phyloP scores from a whole-genome alignment of 2,113 vertebrate genomes.

The Origma solitaria region DNA sequence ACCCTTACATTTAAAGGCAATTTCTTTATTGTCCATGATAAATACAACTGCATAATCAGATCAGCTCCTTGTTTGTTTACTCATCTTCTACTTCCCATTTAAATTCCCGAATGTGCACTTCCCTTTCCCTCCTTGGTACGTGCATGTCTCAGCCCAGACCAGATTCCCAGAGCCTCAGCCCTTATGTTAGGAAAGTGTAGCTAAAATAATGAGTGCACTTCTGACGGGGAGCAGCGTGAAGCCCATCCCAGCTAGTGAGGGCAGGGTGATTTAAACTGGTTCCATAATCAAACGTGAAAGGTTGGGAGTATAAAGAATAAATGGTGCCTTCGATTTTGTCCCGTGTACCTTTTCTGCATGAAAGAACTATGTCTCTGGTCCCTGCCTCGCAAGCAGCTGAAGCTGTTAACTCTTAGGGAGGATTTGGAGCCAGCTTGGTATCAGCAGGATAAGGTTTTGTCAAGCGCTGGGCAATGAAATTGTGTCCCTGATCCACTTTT shows the following conservation, averaged over 20 bases:
- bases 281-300: not conserved
- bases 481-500: conserved; percentile 17
- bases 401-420: not conserved
- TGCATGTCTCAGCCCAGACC: not conserved
- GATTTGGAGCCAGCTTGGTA: not conserved
- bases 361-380: not conserved
- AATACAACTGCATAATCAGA: conserved; percentile 53
- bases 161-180: not conserved
- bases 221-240: not conserved
- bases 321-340: not conserved
- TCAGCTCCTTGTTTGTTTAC: conserved; percentile 53
- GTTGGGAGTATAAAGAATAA: not conserved
- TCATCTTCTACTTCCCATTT: conserved; percentile 12
- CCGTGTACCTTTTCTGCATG: not conserved
- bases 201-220: not conserved
- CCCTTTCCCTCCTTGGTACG: not conserved
- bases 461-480: not conserved
- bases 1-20: conserved; percentile 67
- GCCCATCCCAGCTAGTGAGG: not conserved
- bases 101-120: conserved; percentile 29
- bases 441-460: not conserved
- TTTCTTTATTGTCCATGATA: conserved; percentile 70
- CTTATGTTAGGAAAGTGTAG: not conserved
- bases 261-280: not conserved
- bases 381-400: not conserved